Percentiles rank a stretch among this genome's conserved stretches.
Conservation (phyloP, 2,113 vertebrate genomes). For the Toxotes jaculatrix region DNA sequence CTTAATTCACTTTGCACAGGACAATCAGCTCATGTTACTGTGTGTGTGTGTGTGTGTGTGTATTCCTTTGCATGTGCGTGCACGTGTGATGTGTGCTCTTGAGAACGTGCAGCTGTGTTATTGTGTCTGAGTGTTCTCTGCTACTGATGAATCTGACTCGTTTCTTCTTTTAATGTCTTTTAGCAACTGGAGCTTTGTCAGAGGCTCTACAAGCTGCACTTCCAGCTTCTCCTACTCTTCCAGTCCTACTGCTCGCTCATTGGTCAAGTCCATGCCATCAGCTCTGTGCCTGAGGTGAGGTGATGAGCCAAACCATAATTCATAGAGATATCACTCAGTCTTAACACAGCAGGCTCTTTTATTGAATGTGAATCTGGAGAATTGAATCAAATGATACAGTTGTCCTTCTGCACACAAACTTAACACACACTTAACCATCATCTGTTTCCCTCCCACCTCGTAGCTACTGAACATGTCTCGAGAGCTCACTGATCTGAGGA, state of each 20-base stretch:
- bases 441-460: conserved; percentile 1
- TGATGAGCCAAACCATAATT: conserved; percentile 84
- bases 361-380: background rate
- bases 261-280: conserved; percentile 95
- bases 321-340: background rate
- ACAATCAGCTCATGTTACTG: background rate
- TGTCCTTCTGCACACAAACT: conserved; percentile 16
- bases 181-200: conserved; percentile 99
- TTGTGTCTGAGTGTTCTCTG: background rate
- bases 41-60: background rate
- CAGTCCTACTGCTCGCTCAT: conserved; percentile 99
- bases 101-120: conserved; percentile 6
- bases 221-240: conserved; percentile 98
- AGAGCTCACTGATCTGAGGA: conserved; percentile 94
- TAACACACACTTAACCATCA: conserved; percentile 3
- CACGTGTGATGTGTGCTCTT: conserved; percentile 12
- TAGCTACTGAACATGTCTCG: conserved; percentile 98
- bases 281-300: conserved; percentile 96
- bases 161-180: conserved; percentile 44
- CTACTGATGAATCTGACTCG: conserved; percentile 27
- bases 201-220: conserved; percentile 97
- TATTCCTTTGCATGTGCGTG: conserved; percentile 33
- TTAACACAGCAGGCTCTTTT: background rate
- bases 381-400: background rate
- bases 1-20: conserved; percentile 37